These are phyloP conservation scores for Sinelater perroti DNA, from an alignment of 2,888 invertebrate species.

Conservation along the genomic window DNA sequence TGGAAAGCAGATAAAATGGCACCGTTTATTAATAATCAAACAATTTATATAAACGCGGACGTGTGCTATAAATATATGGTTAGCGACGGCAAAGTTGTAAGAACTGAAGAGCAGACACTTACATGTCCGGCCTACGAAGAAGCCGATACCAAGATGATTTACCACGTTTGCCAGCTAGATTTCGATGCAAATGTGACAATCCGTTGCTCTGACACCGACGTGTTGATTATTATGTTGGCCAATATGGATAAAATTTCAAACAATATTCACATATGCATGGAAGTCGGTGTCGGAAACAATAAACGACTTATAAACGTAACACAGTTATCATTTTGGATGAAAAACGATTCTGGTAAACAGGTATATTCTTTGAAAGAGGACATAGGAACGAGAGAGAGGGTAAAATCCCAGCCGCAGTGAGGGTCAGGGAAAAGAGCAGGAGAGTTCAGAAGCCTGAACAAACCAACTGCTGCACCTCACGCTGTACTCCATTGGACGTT, in stretches of 20 bases:
- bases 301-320: slow-evolving; percentile 40
- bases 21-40: slow-evolving; percentile 36
- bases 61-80: slow-evolving; percentile 6
- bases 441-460: too few species aligned
- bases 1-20: slow-evolving; percentile 37
- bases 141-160: slow-evolving; percentile 18
- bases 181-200: slow-evolving; percentile 35
- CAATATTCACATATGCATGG: slow-evolving; percentile 37
- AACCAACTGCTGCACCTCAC: too few species aligned
- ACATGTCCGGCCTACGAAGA: slow-evolving; percentile 13
- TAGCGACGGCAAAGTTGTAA: slow-evolving; percentile 15
- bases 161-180: slow-evolving; percentile 20
- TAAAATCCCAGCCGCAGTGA: too few species aligned
- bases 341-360: too few species aligned
- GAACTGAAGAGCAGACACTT: not conserved
- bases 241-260: slow-evolving; percentile 37
- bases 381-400: too few species aligned
- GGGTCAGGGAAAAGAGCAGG: too few species aligned
- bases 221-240: slow-evolving; percentile 41
- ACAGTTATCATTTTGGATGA: too few species aligned
- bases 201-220: slow-evolving; percentile 43
- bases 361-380: too few species aligned
- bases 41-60: slow-evolving; percentile 38
- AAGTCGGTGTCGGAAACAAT: slow-evolving; percentile 40
- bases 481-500: too few species aligned